phyloP scores from a whole-genome alignment of 2,797 vertebrate species.

The Phrynocephalus forsythii region DNA sequence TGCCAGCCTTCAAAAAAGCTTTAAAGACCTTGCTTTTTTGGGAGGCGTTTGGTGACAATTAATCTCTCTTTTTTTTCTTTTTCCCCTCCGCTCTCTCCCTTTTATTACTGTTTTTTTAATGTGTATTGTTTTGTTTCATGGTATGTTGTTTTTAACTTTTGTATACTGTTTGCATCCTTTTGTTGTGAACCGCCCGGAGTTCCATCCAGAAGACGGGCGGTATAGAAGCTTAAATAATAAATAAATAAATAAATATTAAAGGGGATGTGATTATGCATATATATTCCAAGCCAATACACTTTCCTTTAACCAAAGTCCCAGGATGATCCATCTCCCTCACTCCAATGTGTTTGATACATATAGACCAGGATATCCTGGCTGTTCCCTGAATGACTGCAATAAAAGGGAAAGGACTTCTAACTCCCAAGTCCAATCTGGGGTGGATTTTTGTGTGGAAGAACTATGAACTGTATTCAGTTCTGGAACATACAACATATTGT shows the following conservation, averaged over 20 bases:
- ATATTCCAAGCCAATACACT: fast-evolving
- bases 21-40: no score
- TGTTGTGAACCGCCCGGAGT: no score
- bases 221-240: no score
- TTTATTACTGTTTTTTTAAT: no score
- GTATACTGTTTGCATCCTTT: no score
- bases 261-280: constrained; percentile 14
- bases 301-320: background rate
- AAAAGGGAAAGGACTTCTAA: background rate
- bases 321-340: background rate
- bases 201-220: no score
- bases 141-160: no score
- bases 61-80: no score
- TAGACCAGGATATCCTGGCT: background rate
- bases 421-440: background rate
- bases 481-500: background rate
- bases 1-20: no score
- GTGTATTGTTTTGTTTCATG: no score
- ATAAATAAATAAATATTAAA: background rate
- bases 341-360: background rate
- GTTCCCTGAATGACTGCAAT: background rate
- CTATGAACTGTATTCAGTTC: background rate
- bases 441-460: background rate
- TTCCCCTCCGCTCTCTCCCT: no score
- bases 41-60: no score